Base-by-base conservation (phyloP, 2,888 invertebrate genomes). In the Standfussiana lucernea region DNA sequence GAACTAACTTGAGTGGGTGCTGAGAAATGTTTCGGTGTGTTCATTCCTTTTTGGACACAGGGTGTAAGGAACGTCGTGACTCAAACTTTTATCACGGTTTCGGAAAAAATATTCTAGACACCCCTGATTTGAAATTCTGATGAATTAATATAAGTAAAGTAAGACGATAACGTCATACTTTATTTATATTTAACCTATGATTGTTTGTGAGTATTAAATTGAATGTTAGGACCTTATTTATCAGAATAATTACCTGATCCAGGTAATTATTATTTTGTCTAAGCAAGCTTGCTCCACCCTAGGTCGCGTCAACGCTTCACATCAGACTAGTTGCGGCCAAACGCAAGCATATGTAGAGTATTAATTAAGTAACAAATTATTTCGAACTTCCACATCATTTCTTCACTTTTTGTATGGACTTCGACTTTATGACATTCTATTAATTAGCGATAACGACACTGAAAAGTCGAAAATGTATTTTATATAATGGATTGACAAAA, bases 1-100 rank as follows among this genome's bases (percentile, higher is more conserved):
- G 77, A 85, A 85, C 79, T 80, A 83, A 86, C 78, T 76, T 32
- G 64, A 61, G 74, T 79, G 71, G 69, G 78, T 77, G 69, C 65
- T 72, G 74, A 68, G 72, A 74, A 72, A 78, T 71, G 76, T 79
- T 71, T 70, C 53, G 28, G 59, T 64, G 45, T 69, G 53, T 62
- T 32, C 24, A 47, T 80, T 80, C 28, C 37, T 62, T 76, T 76
- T 56, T 73, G 8, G 35, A 72, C 40, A n/a, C n/a, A 15, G n/a
- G 37, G 8, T 62, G n/a, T n/a, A 15, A 35, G n/a, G 6, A 7
- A n/a, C 7, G 18, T 40, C 13, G 37, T 15, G 6, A n/a, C 40
- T 10, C 64, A 18, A 64, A 15, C 7, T 40, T 15, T 40, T n/a
- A n/a, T 8, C 7, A 40, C 3, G 40, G n/a, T 18, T 40, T 40